Base-by-base conservation (phyloP, 2,888 invertebrate species). In the Tipula helvola region DNA sequence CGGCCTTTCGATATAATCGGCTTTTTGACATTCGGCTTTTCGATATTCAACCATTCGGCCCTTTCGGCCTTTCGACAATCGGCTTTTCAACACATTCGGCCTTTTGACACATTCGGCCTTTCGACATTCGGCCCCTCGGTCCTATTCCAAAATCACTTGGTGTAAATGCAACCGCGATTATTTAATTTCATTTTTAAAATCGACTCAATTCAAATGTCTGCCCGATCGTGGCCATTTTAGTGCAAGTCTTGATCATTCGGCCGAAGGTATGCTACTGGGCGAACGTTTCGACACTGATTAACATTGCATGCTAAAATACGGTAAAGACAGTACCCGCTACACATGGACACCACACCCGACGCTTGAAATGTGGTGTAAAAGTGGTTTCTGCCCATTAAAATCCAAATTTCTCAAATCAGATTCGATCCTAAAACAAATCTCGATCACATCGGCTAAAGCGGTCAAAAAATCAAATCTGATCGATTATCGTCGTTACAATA, bases 321-420 rank as follows among this genome's bases (percentile, higher is more conserved):
- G 96, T 0, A 93, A 94, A 87, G 96, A 95, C 2, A 96, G 96
- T 89, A 93, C 93, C 89, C 92, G 95, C 86, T 95, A 96, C 89
- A 96, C 96, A 0, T 96, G 96, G 96, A 96, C 96, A 0, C 96
- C 96, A 0, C 96, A 96, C 91, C 97, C 97, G 0, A 97, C 97
- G 0, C 91, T 97, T 5, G 97, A 97, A 87, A 94, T 95, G 94
- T 96, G 96, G 94, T 97, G 97, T 88, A 94, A 95, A 87, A 95
- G 96, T n/a, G 96, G 97, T 0, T 93, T 94, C 86, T 96, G 96
- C 89, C 93, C 94, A 3, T 92, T 93, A 13, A 93, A 91, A 84
- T 93, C 93, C 0, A 89, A 88, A 47, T 90, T 87, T 83, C 89
- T 90, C 42, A 90, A 90, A 87, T 88, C 89, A 3, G 88, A 89